A percentile compares a stretch with the other conserved stretches of the same genome.
Evolutionary conservation across 1,140 invertebrate species (phyloP).

Genomic region (Trichonephila inaurata): DNA sequence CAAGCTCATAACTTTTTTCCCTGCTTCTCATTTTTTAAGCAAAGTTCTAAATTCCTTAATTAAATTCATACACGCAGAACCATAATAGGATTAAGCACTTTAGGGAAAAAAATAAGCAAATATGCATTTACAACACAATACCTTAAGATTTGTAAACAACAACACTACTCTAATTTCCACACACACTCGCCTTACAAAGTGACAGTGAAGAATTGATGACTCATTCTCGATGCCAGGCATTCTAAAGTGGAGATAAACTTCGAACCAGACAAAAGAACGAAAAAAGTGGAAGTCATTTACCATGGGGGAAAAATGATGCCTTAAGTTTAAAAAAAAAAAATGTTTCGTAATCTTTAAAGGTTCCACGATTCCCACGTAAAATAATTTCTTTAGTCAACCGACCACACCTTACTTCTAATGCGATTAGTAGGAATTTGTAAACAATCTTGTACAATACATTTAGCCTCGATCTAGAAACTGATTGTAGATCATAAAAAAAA

Average conservation of each 20-base stretch:
- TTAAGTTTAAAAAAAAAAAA: neutral
- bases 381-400: neutral
- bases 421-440: neutral
- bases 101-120: neutral
- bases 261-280: neutral
- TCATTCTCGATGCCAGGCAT: neutral
- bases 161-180: neutral
- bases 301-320: neutral
- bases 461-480: neutral
- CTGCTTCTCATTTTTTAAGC: too few species aligned
- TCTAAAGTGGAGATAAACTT: neutral
- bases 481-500: neutral
- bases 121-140: neutral
- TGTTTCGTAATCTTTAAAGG: neutral
- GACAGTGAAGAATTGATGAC: neutral
- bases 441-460: neutral
- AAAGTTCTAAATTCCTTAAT: neutral
- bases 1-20: too few species aligned
- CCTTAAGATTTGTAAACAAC: neutral
- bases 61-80: neutral
- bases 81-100: neutral
- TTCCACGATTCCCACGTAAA: neutral
- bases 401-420: neutral
- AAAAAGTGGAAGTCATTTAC: neutral
- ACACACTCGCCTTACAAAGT: neutral